These are phyloP conservation scores for Actinernus sp. DNA, from an alignment of 92 coral and sea anemone species.

Conservation along the genomic window DNA sequence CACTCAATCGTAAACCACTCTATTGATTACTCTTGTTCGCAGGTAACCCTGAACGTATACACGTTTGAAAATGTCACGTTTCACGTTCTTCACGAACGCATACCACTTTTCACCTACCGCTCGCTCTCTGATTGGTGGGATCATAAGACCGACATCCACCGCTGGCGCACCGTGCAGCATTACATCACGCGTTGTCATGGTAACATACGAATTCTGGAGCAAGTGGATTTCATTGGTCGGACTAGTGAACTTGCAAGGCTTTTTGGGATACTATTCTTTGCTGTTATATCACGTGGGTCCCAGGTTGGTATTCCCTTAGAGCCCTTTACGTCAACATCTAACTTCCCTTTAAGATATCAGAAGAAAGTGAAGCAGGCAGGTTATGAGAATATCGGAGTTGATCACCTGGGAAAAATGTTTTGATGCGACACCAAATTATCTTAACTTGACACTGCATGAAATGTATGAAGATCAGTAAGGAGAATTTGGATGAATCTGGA, in stretches of 20 bases:
- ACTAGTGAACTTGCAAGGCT: slow-evolving; percentile 99
- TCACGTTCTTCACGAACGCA: slow-evolving; percentile 94
- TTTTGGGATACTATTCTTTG: slow-evolving; percentile 94
- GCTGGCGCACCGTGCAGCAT: slow-evolving; percentile 97
- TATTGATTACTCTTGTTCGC: not conserved
- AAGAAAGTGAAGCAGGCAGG: too few relatives aligned
- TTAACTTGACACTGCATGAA: too few relatives aligned
- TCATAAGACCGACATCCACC: slow-evolving; percentile 79
- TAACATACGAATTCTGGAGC: slow-evolving; percentile 80
- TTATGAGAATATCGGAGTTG: too few relatives aligned
- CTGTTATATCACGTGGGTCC: slow-evolving; percentile 95
- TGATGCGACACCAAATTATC: too few relatives aligned
- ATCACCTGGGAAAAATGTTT: too few relatives aligned
- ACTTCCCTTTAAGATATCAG: too few relatives aligned
- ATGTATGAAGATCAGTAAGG: too few relatives aligned
- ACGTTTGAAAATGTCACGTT: slow-evolving; percentile 94
- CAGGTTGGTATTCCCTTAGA: slow-evolving; percentile 77
- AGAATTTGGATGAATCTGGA: too few relatives aligned
- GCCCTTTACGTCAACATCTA: too few relatives aligned
- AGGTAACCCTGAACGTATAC: slow-evolving; percentile 89
- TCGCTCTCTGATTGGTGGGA: slow-evolving; percentile 98
- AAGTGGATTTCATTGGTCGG: slow-evolving; percentile 90
- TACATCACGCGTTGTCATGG: slow-evolving; percentile 94
- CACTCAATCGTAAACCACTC: too few relatives aligned
- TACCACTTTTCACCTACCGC: slow-evolving; percentile 92